Base-by-base conservation (phyloP, 2,888 invertebrate genomes). In the Eubasilissa splendida region DNA sequence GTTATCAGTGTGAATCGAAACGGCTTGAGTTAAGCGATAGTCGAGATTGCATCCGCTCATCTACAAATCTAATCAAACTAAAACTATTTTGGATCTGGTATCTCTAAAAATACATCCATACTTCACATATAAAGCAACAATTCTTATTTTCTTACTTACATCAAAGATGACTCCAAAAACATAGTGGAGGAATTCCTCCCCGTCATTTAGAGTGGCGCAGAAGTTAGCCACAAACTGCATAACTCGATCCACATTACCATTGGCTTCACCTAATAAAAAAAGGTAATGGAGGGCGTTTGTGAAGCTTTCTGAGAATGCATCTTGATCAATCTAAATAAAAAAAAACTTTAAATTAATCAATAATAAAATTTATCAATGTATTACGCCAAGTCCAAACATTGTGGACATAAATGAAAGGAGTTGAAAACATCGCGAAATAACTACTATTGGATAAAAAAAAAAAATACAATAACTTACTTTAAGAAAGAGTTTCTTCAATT, bases 161-260 rank as follows among this genome's bases (percentile, higher is more conserved):
- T 91, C 87, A 85, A 94, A 90, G 74, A 94, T 88, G 84, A 93
- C 93, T 54, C 92, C 89, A 86, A 94, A 92, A 56, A 94, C 88
- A 77, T 91, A 91, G 82, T 88, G 86, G 12, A 94, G 85, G 84
- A 95, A 92, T 12, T 90, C 90, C 42, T 91, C 91, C 5, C 86
- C 86, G 60, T 92, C 91, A 84, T 92, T 91, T 42, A 94, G 89
- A 0, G 92, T 91, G 1, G 92, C 91, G 70, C 93, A 92, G 87
- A 95, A 96, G 83, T 93, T 93, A 0, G 95, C 93, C 42, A 94
- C 92, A 88, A 95, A 96, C 82, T 93, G 90, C 1, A 96, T 88
- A 0, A 93, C 92, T 58, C 93, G 90, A 85, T 95, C 93, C 0
- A 95, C 93, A 85, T 92, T 92, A 9, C 93, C 91, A 86, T 94